Evolutionary conservation across 2,888 invertebrate species (phyloP).

Genomic region (Malacosoma neustria): DNA sequence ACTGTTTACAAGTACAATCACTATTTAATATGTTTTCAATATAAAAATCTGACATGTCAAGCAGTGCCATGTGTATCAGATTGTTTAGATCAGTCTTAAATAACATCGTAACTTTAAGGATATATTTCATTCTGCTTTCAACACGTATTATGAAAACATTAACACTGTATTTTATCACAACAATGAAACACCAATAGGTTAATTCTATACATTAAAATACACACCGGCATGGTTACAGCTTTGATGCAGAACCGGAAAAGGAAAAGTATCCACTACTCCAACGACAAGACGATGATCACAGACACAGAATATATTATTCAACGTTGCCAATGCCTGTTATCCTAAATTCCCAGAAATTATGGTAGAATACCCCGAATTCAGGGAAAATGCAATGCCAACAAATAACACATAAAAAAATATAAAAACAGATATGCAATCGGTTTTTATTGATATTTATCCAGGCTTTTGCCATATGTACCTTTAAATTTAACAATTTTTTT

Average conservation of each 20-base stretch:
- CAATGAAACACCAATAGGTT: conserved; percentile 27
- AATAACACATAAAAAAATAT: too few species aligned
- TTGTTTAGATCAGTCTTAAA: conserved; percentile 21
- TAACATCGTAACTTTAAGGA: too few species aligned
- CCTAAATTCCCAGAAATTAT: too few species aligned
- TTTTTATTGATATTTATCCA: too few species aligned
- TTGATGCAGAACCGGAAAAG: conserved; percentile 75
- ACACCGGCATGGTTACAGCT: conserved; percentile 76
- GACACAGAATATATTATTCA: too few species aligned
- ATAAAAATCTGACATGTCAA: conserved; percentile 46
- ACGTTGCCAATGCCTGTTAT: too few species aligned
- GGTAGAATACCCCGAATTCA: too few species aligned
- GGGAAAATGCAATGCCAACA: too few species aligned
- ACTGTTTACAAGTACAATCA: background rate
- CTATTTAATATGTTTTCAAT: conserved; percentile 13
- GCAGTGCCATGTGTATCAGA: conserved; percentile 66
- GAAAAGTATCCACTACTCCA: conserved; percentile 49
- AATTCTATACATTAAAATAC: conserved; percentile 51
- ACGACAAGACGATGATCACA: conserved; percentile 25
- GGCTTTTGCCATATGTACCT: too few species aligned
- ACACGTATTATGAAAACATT: conserved; percentile 4
- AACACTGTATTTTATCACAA: conserved; percentile 28
- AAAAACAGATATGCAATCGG: too few species aligned
- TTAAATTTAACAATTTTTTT: too few species aligned
- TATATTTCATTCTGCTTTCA: conserved; percentile 16